Percentiles rank a stretch among this genome's conserved stretches.
Evolutionary conservation across 2,888 invertebrate species (phyloP).

Genomic region (Ectemnius lituratus): DNA sequence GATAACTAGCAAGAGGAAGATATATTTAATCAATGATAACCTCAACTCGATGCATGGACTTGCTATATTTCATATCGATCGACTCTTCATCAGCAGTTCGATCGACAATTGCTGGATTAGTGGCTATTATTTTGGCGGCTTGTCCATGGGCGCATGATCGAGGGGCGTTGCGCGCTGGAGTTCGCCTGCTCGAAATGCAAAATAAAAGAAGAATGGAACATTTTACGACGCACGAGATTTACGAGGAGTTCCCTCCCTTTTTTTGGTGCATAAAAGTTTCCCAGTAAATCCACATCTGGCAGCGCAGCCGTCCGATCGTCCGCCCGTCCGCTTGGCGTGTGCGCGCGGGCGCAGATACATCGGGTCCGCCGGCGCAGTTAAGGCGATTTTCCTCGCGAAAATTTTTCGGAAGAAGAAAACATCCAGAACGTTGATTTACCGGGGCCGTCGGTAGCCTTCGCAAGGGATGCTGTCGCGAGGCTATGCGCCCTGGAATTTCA

Average conservation of each 20-base stretch:
- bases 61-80: no score
- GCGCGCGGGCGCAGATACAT: conserved; percentile 37
- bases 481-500: conserved; percentile 65
- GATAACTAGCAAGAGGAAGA: no score
- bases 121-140: conserved; percentile 38
- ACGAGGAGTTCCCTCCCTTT: conserved; percentile 45
- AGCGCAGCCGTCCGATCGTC: conserved; percentile 20
- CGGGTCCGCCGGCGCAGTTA: conserved; percentile 19
- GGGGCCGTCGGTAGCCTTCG: conserved; percentile 22
- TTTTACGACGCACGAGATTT: conserved; percentile 57
- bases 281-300: conserved; percentile 60
- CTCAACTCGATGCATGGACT: no score
- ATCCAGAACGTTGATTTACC: conserved; percentile 51
- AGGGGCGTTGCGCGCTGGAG: conserved; percentile 20
- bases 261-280: conserved; percentile 55
- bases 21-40: no score
- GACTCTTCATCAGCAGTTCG: neutral
- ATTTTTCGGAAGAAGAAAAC: conserved; percentile 65
- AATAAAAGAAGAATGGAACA: conserved; percentile 55
- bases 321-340: conserved; percentile 47
- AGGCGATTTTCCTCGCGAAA: conserved; percentile 47
- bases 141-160: conserved; percentile 23
- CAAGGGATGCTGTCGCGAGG: conserved; percentile 38
- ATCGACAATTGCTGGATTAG: conserved; percentile 42
- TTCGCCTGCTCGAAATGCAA: conserved; percentile 41